Evolutionary conservation across 2,113 vertebrate species (phyloP), one percentile per base, ranked within the genome.

Genomic region (Ptyas mucosa): DNA sequence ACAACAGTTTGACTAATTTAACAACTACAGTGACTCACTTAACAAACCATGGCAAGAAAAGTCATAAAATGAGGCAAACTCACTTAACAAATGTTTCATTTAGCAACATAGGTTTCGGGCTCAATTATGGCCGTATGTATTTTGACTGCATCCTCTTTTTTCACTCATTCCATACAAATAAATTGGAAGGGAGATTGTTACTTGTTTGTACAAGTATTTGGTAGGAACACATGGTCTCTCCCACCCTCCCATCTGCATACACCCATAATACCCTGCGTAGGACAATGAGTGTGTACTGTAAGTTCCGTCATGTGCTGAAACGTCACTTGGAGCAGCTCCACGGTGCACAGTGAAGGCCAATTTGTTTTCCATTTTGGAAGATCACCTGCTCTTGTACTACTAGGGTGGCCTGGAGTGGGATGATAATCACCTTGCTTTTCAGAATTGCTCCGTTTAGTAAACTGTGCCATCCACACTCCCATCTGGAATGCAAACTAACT

Each of bases 401-500:
- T 94, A 95, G 96, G 97, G 97, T 97, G 96, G 97, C 94, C 92
- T 90, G 43, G 18, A 1, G 9, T 23, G 24, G 39, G 54, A 90
- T 64, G 89, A 87, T 90, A 90, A 93, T 87, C 89, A 87, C 92
- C 96, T 88, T 81, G 75, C 34, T 81, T 20, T 95, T 94, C 8
- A 0, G 95, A 96, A 96, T 90, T 92, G 93, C 95, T 94, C 94
- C 89, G 91, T 94, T 92, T 64, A 69, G 91, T 93, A 96, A 53
- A 26, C 12, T 91, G 92, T 93, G 94, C 94, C 91, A 92, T 95
- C 96, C 49, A 93, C n/a, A 93, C n/a, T 87, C 90, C 94, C 96
- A 96, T 96, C 95, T 97, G 97, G 95, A 95, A 94, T 96, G 94
- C 95, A 95, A 96, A 94, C 94, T 93, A 93, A 85, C 94, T 0